Base-by-base conservation (phyloP, 2,797 vertebrate species). In the Remorina albescens region DNA sequence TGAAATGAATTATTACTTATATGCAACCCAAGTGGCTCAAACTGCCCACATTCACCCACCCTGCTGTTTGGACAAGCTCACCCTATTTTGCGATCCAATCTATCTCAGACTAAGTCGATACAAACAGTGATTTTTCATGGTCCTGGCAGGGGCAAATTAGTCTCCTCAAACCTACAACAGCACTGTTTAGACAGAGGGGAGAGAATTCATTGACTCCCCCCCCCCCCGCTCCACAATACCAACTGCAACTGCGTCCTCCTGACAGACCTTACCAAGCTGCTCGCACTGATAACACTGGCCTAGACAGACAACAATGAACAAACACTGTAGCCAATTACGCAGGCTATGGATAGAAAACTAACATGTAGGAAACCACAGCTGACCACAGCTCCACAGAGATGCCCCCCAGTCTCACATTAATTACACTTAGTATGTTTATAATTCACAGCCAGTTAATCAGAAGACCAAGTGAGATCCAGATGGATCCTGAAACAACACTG, bases 191-290 rank as follows among this genome's bases (percentile, higher is more conserved):
- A 82, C 78, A 74, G 67, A 76, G 79, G 70, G 71, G 74, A 78
- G 63, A 82, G 61, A 79, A 82, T 85, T 86, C 86, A 85, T 76
- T 58, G 72, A 87, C 70, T 88, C 73, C n/a, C n/a, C n/a, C n/a
- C n/a, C n/a, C n/a, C n/a, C n/a, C n/a, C n/a, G 53, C 53, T 59
- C 65, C 65, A 56, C 80, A 84, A 87, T 57, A 76, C 75, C 61
- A 63, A 54, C 70, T 73, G 79, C 76, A 74, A 74, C 74, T 39
- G 82, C 73, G 76, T 75, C 58, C 77, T 78, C 74, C 76, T 82
- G 85, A 87, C 88, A 81, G 86, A 84, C 65, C 76, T 55, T 8
- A 82, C 80, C 82, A 86, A 89, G 85, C 88, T 91, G 91, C 78
- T 82, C 8, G 41, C 2, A 32, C 75, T 78, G 89, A 92, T 91